Evolutionary conservation across 1,140 invertebrate species (phyloP), one percentile per base, ranked within the genome.

Genomic region (Psix sp.): DNA sequence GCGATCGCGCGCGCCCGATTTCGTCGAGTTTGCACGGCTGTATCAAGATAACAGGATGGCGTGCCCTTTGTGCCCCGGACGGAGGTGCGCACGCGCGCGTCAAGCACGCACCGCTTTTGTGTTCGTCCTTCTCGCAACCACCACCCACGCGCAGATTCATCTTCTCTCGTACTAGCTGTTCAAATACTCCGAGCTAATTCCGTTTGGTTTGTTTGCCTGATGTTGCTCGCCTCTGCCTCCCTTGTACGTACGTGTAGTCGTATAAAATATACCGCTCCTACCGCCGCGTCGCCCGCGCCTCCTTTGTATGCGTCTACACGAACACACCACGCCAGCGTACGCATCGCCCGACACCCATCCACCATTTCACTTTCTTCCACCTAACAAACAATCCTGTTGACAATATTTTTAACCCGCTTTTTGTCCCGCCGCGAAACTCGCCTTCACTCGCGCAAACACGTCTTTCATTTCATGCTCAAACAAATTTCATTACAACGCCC

Each of bases 161-260:
- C 73, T 65, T 75, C 66, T 70, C 65, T 66, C 59, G 60, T 70
- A 65, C 65, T 65, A 70, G 62, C 70, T 77, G 75, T 74, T 77
- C 75, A 77, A 77, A 77, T 77, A 74, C 71, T 77, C 75, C 65
- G 59, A 70, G 71, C 70, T 77, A 77, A 77, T 77, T 77, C 75
- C 71, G 71, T 77, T 77, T 77, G 65, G 75, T 70, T 66, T 77
- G 75, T 74, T 77, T 74, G 75, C 71, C 74, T 73, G 75, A 77
- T 59, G 70, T 59, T 72, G 56, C 48, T 70, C 63, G 51, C 49
- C 73, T 75, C 71, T 62, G 40, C 66, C 60, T 56, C 24, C 48
- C 62, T 45, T 57, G 52, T 60, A 76, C 60, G 48, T 71, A 71
- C 67, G 67, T 71, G 54, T 62, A 67, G 48, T 59, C 33, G 45